A percentile compares a stretch with the other conserved stretches of the same genome.
These are phyloP conservation scores for Pituophis catenifer DNA, from an alignment of 2,113 vertebrate species.

Conservation along the genomic window DNA sequence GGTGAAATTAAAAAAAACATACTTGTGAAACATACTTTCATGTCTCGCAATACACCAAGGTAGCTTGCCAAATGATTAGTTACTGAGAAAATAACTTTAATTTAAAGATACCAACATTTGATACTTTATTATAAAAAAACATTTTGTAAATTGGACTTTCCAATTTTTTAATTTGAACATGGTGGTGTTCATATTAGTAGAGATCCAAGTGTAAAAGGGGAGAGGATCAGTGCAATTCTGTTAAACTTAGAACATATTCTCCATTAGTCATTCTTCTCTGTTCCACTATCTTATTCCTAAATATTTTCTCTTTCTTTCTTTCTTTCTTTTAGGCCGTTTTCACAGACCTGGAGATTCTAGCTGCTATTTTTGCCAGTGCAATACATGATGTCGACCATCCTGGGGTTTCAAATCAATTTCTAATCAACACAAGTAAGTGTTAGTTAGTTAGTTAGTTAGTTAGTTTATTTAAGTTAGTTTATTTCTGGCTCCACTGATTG, in stretches of 20 bases:
- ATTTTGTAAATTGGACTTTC: background rate
- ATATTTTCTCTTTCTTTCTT: slow-evolving; percentile 35
- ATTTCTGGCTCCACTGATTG: background rate
- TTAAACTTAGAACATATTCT: slow-evolving; percentile 12
- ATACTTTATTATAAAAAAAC: background rate
- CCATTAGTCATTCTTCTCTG: background rate
- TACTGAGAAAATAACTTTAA: background rate
- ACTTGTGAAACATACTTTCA: background rate
- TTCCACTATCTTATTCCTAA: background rate
- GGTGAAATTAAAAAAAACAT: background rate
- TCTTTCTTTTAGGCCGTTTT: slow-evolving; percentile 86
- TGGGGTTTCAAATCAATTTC: slow-evolving; percentile 98
- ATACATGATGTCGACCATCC: slow-evolving; percentile 99
- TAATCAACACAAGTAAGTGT: slow-evolving; percentile 99
- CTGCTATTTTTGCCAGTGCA: slow-evolving; percentile 98
- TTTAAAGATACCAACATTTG: background rate
- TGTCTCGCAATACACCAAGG: background rate
- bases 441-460: too few relatives aligned
- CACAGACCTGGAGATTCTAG: slow-evolving; percentile 97
- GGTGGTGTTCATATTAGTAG: too few relatives aligned
- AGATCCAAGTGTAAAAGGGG: background rate
- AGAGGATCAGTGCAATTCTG: background rate
- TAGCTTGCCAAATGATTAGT: background rate
- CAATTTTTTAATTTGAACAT: background rate
- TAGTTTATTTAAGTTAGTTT: slow-evolving; percentile 63